Base-by-base conservation (phyloP, 53 echinoderm and acorn worm genomes). In the Echinometra lucunter region DNA sequence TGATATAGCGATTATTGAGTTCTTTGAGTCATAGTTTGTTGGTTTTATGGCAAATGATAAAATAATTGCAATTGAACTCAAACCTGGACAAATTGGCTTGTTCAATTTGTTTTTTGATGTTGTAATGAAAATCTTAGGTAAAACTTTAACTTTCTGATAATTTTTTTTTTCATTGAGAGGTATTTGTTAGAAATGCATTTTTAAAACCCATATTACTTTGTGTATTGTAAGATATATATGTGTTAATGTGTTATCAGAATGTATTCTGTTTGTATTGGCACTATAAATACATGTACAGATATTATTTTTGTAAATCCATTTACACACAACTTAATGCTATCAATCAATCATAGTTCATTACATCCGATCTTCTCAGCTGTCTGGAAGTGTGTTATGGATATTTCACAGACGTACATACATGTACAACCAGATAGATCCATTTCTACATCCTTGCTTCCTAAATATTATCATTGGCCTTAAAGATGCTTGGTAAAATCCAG, bases 381-480 rank as follows among this genome's bases (percentile, higher is more conserved):
- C 53, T 85, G 45, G 2, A 10, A 49, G 49, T 27, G 85, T 47
- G n/a, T n/a, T 47, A 49, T 27, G 85, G n/a, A 49, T 83, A 21
- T 47, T 49, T 23, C 27, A 8, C 13, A 45, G 37, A n/a, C 42
- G 42, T 17, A 35, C 72, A 40, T 78, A 4, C 37, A 42, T 21
- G 49, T n/a, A 49, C 83, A n/a, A n/a, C n/a, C n/a, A n/a, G n/a
- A n/a, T 28, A 45, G 44, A 42, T 2, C 49, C 25, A 85, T 49
- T 85, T 23, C 45, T 85, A 45, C 85, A 47, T n/a, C 6, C 49
- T 25, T 30, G 85, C 17, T 16, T 85, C 19, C 85, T 40, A 38
- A 78, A 85, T 85, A 85, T 85, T 85, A 85, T 45, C 85, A 85
- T 85, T 85, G 44, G 85, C 47, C 49, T 85, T 85, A 85, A 85